Evolutionary conservation across 2,797 vertebrate genomes (phyloP).

Genomic region (Ctenopoma kingsleyae): DNA sequence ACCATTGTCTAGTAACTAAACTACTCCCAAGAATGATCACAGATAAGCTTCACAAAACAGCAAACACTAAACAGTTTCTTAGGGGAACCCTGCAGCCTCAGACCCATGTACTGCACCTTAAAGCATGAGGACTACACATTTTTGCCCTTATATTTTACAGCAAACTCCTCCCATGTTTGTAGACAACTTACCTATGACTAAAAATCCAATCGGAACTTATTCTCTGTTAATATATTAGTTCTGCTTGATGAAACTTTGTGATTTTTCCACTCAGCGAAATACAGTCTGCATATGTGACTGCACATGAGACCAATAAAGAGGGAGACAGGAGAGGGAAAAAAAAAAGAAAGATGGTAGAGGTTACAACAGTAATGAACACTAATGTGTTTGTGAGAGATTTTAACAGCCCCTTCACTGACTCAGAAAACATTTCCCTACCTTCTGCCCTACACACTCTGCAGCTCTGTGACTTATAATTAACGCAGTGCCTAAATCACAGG

Average conservation of each 20-base stretch:
- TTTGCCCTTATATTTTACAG: not conserved
- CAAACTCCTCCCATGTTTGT: not conserved
- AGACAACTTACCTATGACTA: constrained; percentile 20
- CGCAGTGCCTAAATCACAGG: constrained; percentile 63
- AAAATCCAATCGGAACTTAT: constrained; percentile 26
- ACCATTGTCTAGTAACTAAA: too few species aligned
- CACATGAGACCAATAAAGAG: constrained; percentile 62
- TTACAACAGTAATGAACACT: constrained; percentile 72
- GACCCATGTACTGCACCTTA: not conserved
- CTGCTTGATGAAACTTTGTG: constrained; percentile 34
- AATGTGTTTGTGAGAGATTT: constrained; percentile 74
- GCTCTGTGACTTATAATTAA: constrained; percentile 71
- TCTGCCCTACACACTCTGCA: constrained; percentile 59
- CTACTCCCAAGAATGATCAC: too few species aligned
- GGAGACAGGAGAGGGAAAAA: not conserved
- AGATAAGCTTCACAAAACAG: not conserved
- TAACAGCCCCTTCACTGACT: constrained; percentile 66
- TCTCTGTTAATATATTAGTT: constrained; percentile 31
- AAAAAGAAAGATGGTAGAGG: constrained; percentile 53
- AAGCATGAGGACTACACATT: not conserved
- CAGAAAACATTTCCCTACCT: constrained; percentile 67
- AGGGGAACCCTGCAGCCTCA: not conserved
- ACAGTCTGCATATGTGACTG: constrained; percentile 49
- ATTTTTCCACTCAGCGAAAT: constrained; percentile 51
- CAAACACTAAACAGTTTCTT: not conserved